Evolutionary conservation across 37 sponge, comb jelly and placozoan species (phyloP).

Genomic region (Bolinopsis microptera): DNA sequence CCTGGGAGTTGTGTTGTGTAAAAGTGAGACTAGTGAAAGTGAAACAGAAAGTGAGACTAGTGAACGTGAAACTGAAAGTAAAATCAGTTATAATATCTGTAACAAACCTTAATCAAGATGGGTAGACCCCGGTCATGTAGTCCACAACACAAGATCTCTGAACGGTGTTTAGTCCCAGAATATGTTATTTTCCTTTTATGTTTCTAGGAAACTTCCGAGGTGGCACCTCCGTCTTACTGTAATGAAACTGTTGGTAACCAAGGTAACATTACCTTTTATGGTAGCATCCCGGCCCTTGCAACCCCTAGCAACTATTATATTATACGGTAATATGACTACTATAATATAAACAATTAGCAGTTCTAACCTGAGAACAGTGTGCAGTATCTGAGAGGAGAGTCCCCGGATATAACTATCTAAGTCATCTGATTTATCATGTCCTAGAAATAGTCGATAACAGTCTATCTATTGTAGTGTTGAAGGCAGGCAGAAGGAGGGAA

Average conservation of each 20-base stretch:
- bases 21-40: too few relatives aligned
- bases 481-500: neutral
- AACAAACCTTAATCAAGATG: too few relatives aligned
- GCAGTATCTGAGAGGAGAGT: neutral
- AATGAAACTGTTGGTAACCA: too few relatives aligned
- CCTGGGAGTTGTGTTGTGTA: too few relatives aligned
- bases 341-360: neutral
- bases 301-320: neutral
- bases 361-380: neutral
- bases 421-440: neutral
- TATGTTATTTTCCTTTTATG: slow-evolving; percentile 21
- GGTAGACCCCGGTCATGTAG: neutral
- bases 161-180: slow-evolving; percentile 4
- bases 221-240: neutral
- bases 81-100: too few relatives aligned
- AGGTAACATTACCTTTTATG: too few relatives aligned
- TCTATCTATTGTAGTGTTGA: neutral
- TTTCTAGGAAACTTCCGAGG: neutral
- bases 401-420: neutral
- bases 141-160: slow-evolving; percentile 54
- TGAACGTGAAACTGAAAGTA: too few relatives aligned
- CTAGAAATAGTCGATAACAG: neutral
- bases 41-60: too few relatives aligned
- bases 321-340: too few relatives aligned
- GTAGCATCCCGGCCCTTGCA: too few relatives aligned